phyloP scores from a whole-genome alignment of 1,140 invertebrate genomes.

The Saccostrea glomerata region DNA sequence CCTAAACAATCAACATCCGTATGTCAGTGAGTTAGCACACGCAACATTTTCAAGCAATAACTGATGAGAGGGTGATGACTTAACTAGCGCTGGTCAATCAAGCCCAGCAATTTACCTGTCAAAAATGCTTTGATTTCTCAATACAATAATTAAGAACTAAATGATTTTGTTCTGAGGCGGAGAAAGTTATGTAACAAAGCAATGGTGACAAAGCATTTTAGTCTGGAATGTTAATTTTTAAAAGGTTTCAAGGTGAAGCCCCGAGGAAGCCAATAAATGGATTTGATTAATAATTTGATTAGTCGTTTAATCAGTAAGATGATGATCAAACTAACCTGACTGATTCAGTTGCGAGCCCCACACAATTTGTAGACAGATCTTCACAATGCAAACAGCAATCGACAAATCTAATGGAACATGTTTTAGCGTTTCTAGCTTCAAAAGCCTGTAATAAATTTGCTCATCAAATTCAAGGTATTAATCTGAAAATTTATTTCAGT shows the following conservation, averaged over 20 bases:
- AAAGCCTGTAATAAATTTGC: too few relatives aligned
- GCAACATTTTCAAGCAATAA: neutral
- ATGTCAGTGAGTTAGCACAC: neutral
- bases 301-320: neutral
- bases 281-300: neutral
- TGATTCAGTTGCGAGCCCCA: too few relatives aligned
- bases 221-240: neutral
- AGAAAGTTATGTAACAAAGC: neutral
- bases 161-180: neutral
- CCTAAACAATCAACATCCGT: neutral
- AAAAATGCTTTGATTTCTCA: constrained; percentile 3
- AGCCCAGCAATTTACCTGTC: neutral
- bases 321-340: neutral
- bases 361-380: too few relatives aligned
- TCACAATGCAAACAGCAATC: too few relatives aligned
- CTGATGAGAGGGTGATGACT: too few relatives aligned
- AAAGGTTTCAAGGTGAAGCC: neutral
- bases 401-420: too few relatives aligned
- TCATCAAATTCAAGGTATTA: too few relatives aligned
- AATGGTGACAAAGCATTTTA: constrained; percentile 9
- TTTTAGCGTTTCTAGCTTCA: too few relatives aligned
- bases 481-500: too few relatives aligned
- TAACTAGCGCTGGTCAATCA: neutral
- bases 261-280: neutral
- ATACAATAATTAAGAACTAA: neutral